These are phyloP conservation scores for Drosophila biarmipes DNA, from an alignment of 1,140 invertebrate genomes.

Conservation along the genomic window DNA sequence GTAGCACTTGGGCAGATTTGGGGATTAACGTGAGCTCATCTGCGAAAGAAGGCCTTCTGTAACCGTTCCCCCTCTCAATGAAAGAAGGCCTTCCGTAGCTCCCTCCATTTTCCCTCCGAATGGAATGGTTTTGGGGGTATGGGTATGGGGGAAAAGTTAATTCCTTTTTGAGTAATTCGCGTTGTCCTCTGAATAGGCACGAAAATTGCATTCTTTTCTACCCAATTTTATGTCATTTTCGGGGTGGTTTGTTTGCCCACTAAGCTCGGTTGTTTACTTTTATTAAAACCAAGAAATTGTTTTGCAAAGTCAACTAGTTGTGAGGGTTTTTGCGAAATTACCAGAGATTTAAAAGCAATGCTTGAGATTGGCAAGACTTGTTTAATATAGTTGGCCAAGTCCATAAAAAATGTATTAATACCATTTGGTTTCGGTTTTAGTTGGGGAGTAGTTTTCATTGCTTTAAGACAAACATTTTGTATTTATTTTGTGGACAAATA, in stretches of 20 bases:
- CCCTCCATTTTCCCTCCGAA: background rate
- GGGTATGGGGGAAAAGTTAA: slow-evolving; percentile 60
- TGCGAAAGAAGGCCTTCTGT: background rate
- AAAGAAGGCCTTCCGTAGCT: background rate
- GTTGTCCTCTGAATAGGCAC: slow-evolving; percentile 60
- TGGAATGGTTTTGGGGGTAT: slow-evolving; percentile 51
- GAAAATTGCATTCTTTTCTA: slow-evolving; percentile 74
- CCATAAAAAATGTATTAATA: background rate
- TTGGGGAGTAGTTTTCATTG: background rate
- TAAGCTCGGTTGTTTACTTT: slow-evolving; percentile 42
- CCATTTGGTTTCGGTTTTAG: background rate
- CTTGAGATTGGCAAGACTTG: background rate
- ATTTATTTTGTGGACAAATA: background rate
- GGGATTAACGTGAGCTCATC: slow-evolving; percentile 74
- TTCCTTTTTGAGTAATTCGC: slow-evolving; percentile 82
- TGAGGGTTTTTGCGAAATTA: background rate
- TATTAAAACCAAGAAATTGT: slow-evolving; percentile 63
- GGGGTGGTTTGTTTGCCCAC: slow-evolving; percentile 23
- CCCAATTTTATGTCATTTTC: slow-evolving; percentile 58
- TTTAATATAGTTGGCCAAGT: background rate
- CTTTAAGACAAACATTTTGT: background rate
- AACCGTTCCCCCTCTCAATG: background rate
- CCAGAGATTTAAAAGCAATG: slow-evolving; percentile 7
- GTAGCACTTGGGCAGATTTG: slow-evolving; percentile 79
- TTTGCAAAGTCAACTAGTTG: slow-evolving; percentile 26